Conservation (phyloP, 2,888 invertebrate genomes). For the Julus scanicus region DNA sequence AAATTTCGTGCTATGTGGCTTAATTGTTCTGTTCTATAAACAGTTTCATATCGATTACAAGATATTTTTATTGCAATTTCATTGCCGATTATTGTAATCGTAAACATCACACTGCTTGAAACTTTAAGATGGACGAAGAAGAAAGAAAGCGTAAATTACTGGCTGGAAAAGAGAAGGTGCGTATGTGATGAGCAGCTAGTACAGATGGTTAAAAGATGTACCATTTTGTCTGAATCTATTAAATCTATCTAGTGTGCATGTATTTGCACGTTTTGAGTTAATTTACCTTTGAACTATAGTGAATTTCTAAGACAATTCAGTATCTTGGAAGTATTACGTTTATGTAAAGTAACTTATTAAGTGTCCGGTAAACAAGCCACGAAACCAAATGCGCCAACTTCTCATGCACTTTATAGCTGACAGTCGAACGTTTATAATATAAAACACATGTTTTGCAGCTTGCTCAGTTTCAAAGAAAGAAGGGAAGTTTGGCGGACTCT, state of each 20-base stretch:
- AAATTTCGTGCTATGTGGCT: not conserved
- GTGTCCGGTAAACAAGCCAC: not conserved
- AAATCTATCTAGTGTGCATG: too few relatives aligned
- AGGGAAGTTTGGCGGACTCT: not conserved
- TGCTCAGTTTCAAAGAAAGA: slow-evolving; percentile 26
- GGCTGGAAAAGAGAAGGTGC: slow-evolving; percentile 50
- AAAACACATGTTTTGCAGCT: slow-evolving; percentile 7
- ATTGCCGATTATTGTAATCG: not conserved
- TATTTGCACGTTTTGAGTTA: too few relatives aligned
- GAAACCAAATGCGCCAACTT: not conserved
- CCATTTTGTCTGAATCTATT: not conserved
- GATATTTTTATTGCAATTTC: not conserved
- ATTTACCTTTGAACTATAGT: not conserved
- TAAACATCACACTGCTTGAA: not conserved
- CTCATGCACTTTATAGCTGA: not conserved
- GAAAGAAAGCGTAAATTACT: slow-evolving; percentile 45
- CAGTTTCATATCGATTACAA: not conserved
- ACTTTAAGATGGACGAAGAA: slow-evolving; percentile 48
- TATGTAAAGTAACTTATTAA: not conserved
- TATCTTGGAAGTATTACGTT: not conserved
- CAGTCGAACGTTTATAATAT: not conserved
- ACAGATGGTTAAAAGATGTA: not conserved
- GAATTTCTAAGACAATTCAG: not conserved
- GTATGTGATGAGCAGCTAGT: not conserved
- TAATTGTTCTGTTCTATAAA: slow-evolving; percentile 3